Evolutionary conservation across 2,888 invertebrate genomes (phyloP).

Genomic region (Macaria notata): DNA sequence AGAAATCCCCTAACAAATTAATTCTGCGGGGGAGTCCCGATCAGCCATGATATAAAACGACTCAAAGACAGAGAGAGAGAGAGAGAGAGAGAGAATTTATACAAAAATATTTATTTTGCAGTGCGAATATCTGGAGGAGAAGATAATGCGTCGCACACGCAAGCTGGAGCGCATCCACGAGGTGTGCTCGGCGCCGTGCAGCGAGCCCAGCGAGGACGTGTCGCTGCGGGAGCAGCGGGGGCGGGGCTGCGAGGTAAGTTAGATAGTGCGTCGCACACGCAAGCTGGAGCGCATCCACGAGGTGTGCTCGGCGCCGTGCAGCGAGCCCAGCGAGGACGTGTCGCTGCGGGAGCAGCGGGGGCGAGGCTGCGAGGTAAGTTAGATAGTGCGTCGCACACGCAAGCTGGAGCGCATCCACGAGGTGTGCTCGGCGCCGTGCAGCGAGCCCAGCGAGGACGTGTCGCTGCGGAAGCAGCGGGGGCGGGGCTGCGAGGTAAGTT

Average conservation of each 20-base stretch:
- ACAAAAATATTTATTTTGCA: too few species aligned
- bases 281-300: slow-evolving; percentile 88
- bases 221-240: slow-evolving; percentile 81
- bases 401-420: slow-evolving; percentile 88
- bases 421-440: slow-evolving; percentile 84
- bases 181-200: slow-evolving; percentile 84
- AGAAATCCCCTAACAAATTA: too few species aligned
- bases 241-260: slow-evolving; percentile 35
- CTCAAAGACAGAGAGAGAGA: too few species aligned
- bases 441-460: slow-evolving; percentile 92
- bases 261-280: slow-evolving; percentile 87
- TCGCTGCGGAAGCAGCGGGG: slow-evolving; percentile 72
- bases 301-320: slow-evolving; percentile 84
- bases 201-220: slow-evolving; percentile 92
- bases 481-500: slow-evolving; percentile 35
- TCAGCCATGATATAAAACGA: too few species aligned
- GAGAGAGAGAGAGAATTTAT: too few species aligned
- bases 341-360: slow-evolving; percentile 71
- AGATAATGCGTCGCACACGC: slow-evolving; percentile 87
- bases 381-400: slow-evolving; percentile 87
- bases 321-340: slow-evolving; percentile 92
- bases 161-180: slow-evolving; percentile 88
- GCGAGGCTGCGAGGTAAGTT: slow-evolving; percentile 35
- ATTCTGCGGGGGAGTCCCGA: too few species aligned
- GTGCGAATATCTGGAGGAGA: slow-evolving; percentile 83